phyloP scores from a whole-genome alignment of 2,888 invertebrate species.

The Athrips mouffetella region DNA sequence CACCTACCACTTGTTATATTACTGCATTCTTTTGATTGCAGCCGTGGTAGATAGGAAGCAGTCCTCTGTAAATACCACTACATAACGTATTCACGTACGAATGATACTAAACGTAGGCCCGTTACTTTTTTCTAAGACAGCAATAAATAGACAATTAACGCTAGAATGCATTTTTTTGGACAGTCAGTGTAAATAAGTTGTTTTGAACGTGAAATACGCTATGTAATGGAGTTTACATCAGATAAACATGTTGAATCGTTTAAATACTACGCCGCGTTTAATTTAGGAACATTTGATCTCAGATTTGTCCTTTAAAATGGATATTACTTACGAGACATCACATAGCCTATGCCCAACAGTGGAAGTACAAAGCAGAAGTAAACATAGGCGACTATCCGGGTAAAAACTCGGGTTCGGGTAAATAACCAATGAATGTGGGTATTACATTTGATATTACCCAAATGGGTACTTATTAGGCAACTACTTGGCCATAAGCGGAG shows the following conservation, averaged over 20 bases:
- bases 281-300: conserved; percentile 8
- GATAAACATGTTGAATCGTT: conserved; percentile 2
- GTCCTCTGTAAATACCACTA: neutral
- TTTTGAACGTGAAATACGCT: neutral
- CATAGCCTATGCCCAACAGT: neutral
- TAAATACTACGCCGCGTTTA: neutral
- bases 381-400: too few species aligned
- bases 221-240: neutral
- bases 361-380: too few species aligned
- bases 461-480: too few species aligned
- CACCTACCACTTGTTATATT: conserved; percentile 8
- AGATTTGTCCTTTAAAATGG: neutral
- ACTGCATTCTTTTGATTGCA: conserved; percentile 11
- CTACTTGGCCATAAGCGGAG: too few species aligned
- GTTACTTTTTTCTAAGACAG: conserved; percentile 1
- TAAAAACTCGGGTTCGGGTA: too few species aligned
- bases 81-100: neutral
- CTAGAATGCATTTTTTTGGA: conserved; percentile 8
- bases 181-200: conserved; percentile 7
- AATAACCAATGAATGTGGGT: too few species aligned
- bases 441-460: too few species aligned
- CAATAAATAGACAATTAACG: conserved; percentile 9
- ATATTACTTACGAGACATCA: conserved; percentile 1
- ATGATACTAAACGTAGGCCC: neutral
- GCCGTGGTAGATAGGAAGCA: conserved; percentile 4